Evolutionary conservation across 1,140 invertebrate genomes (phyloP), one percentile per base, ranked within the genome.

Genomic region (Alviniconcha marisindica): DNA sequence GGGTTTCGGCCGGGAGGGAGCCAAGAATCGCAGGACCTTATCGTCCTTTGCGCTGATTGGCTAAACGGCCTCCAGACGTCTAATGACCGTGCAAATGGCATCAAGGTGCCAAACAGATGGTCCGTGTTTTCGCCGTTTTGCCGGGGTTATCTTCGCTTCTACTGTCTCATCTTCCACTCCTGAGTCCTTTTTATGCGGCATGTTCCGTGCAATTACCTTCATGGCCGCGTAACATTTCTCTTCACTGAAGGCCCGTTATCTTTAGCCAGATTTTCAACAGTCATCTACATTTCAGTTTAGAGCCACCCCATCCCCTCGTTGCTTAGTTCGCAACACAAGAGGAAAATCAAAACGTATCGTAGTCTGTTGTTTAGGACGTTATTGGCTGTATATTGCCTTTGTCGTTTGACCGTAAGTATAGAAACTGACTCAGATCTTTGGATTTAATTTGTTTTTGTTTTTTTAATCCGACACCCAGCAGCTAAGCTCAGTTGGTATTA

Each of bases 51-150:
- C 63, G 63, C 63, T 66, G 63, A 66, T 66, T 66, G 63, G 63
- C 63, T 66, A 10, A 66, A 66, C 31, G 63, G n/a, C 14, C 31
- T 33, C 63, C 28, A 33, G 63, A 31, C 28, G 63, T 5, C 28
- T 66, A 66, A 66, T 33, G 54, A 28, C 63, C 28, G 28, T 14
- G 63, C n/a, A 28, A 33, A 31, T 33, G 63, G 63, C 31, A 33
- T 66, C n/a, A 66, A 66, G 28, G 63, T 66, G 63, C 63, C 63
- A 31, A 66, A 66, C 63, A 66, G 63, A 66, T 66, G 63, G 63
- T 66, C 63, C 33, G 31, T 33, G 63, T 66, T 66, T 66, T 66
- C 63, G 31, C 63, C 24, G n/a, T 66, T 31, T 33, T 31, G 63
- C 28, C n/a, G 14, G 2, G 31, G 54, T 60, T 60, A 60, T 60